Evolutionary conservation across 2,888 invertebrate species (phyloP).

Genomic region (Papilio demoleus): DNA sequence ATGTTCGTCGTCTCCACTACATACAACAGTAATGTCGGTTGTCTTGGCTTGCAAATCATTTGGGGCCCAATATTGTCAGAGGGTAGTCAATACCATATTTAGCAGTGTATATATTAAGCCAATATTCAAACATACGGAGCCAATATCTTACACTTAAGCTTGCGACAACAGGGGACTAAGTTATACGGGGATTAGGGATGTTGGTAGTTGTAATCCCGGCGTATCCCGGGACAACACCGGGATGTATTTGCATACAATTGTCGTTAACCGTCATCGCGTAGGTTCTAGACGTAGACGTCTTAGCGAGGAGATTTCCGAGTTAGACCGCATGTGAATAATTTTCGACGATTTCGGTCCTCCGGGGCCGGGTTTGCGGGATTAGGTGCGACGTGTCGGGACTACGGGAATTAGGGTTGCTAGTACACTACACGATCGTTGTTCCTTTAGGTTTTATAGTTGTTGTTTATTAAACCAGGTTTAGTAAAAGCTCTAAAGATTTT

Average conservation of each 20-base stretch:
- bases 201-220: constrained; percentile 61
- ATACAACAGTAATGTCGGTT: constrained; percentile 32
- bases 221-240: constrained; percentile 59
- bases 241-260: constrained; percentile 73
- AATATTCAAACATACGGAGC: constrained; percentile 56
- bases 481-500: neutral
- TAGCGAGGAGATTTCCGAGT: constrained; percentile 54
- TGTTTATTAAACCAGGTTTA: constrained; percentile 15
- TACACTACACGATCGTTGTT: constrained; percentile 37
- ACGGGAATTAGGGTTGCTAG: constrained; percentile 32
- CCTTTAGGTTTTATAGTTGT: constrained; percentile 28
- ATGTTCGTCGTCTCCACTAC: neutral
- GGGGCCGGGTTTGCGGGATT: constrained; percentile 50
- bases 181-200: constrained; percentile 68
- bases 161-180: constrained; percentile 62
- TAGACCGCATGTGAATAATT: constrained; percentile 56
- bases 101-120: constrained; percentile 49
- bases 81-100: constrained; percentile 48
- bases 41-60: constrained; percentile 36
- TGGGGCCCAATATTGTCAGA: constrained; percentile 48
- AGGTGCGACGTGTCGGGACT: constrained; percentile 31
- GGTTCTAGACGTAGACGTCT: constrained; percentile 70
- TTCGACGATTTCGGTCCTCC: constrained; percentile 51
- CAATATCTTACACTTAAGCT: constrained; percentile 70
- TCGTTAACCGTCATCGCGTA: constrained; percentile 75